Evolutionary conservation across 2,797 vertebrate species (phyloP).

Genomic region (Limnodromus scolopaceus): DNA sequence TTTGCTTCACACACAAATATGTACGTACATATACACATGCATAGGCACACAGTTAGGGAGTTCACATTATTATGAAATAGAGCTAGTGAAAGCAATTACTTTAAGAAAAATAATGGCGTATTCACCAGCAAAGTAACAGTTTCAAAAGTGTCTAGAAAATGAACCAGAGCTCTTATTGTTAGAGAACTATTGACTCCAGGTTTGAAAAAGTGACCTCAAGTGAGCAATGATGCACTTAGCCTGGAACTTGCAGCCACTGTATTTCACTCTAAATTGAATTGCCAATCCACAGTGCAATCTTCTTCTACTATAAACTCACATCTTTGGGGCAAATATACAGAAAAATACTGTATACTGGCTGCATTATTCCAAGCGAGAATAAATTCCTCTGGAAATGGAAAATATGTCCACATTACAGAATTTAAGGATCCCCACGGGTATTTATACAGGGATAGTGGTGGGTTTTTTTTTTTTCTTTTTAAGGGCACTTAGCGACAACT

Average conservation of each 20-base stretch:
- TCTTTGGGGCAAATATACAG: background rate
- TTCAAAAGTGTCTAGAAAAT: constrained; percentile 48
- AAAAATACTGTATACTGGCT: background rate
- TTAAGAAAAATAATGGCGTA: constrained; percentile 5
- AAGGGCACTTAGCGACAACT: background rate
- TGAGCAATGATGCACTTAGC: constrained; percentile 61
- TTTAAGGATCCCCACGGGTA: background rate
- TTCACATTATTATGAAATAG: background rate
- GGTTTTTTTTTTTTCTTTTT: background rate
- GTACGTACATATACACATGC: background rate
- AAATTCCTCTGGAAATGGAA: constrained; percentile 16
- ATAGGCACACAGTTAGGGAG: background rate
- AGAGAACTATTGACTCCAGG: constrained; percentile 48
- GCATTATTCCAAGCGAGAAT: background rate
- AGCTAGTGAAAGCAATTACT: background rate
- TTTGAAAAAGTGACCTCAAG: constrained; percentile 63
- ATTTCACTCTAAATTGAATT: constrained; percentile 65
- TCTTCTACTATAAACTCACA: constrained; percentile 15
- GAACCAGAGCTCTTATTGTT: constrained; percentile 33
- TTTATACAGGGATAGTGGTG: background rate
- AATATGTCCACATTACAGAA: background rate
- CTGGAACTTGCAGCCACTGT: constrained; percentile 22
- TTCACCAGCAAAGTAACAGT: background rate
- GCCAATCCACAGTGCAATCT: constrained; percentile 47
- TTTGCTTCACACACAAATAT: background rate